Evolutionary conservation across 1,140 invertebrate species (phyloP).

Genomic region (Artemia franciscana): DNA sequence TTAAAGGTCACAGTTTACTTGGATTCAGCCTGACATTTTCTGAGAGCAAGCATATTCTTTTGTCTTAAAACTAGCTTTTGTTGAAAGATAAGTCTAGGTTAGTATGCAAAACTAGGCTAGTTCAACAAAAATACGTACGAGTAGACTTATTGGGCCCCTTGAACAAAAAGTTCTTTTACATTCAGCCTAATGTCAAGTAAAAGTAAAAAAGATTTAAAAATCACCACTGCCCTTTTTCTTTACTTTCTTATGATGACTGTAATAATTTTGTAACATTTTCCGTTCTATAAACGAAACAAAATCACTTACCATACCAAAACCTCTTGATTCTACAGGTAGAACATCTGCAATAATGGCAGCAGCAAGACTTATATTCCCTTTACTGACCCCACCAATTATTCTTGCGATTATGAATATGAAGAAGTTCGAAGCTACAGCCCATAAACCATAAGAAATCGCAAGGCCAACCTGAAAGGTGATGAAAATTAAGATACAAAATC

Average conservation of each 20-base stretch:
- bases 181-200: too few species aligned
- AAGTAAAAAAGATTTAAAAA: conserved; percentile 11
- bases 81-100: too few species aligned
- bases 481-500: conserved; percentile 8
- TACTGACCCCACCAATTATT: conserved; percentile 78
- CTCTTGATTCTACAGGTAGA: conserved; percentile 43
- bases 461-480: conserved; percentile 42
- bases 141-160: too few species aligned
- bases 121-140: too few species aligned
- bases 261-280: too few species aligned
- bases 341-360: conserved; percentile 91
- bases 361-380: conserved; percentile 84
- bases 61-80: too few species aligned
- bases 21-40: too few species aligned
- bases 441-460: conserved; percentile 57
- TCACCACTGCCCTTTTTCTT: conserved; percentile 80
- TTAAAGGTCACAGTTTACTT: too few species aligned
- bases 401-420: conserved; percentile 73
- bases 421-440: conserved; percentile 72
- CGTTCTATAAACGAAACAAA: too few species aligned
- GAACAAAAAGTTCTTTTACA: too few species aligned
- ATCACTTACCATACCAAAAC: conserved; percentile 72
- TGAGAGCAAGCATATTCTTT: too few species aligned
- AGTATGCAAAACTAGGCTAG: too few species aligned
- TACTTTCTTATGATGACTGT: conserved; percentile 43